phyloP scores from a whole-genome alignment of 2,888 invertebrate species.

The Andrena praecox region DNA sequence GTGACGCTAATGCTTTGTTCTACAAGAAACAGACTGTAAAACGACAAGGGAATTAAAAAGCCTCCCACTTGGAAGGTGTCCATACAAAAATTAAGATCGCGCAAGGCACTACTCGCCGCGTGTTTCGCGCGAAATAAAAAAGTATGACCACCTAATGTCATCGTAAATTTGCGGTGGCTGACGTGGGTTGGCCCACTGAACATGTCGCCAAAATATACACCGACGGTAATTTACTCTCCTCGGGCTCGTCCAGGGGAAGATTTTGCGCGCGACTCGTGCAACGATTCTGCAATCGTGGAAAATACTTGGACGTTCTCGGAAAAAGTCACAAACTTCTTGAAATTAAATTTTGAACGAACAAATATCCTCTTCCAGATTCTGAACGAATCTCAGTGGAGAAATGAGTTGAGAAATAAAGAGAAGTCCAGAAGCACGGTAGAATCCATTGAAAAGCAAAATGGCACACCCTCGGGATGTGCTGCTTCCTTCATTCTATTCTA shows the following conservation, averaged over 20 bases:
- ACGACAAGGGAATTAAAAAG: conserved; percentile 2
- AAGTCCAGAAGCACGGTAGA: too few relatives aligned
- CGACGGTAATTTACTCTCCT: conserved; percentile 62
- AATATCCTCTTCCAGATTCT: too few relatives aligned
- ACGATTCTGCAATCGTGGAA: conserved; percentile 9
- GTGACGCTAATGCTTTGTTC: neutral
- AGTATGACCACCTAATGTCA: conserved; percentile 47
- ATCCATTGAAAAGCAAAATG: too few relatives aligned
- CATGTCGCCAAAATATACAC: conserved; percentile 62
- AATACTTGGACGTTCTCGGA: conserved; percentile 10
- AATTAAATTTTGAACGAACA: too few relatives aligned
- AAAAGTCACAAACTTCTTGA: neutral
- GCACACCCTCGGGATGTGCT: too few relatives aligned
- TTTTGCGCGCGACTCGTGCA: conserved; percentile 32
- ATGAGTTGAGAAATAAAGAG: too few relatives aligned
- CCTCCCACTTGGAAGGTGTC: neutral
- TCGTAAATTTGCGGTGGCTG: conserved; percentile 54
- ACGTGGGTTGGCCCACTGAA: conserved; percentile 49
- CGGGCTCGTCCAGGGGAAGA: conserved; percentile 23
- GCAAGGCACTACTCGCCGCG: neutral
- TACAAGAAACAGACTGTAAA: neutral
- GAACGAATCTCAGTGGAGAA: too few relatives aligned
- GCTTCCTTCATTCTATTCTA: conserved; percentile 39
- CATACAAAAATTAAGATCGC: conserved; percentile 14
- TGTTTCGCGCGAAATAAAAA: conserved; percentile 19